Evolutionary conservation across 2,888 invertebrate genomes (phyloP).

Genomic region (Epinotia ramella): DNA sequence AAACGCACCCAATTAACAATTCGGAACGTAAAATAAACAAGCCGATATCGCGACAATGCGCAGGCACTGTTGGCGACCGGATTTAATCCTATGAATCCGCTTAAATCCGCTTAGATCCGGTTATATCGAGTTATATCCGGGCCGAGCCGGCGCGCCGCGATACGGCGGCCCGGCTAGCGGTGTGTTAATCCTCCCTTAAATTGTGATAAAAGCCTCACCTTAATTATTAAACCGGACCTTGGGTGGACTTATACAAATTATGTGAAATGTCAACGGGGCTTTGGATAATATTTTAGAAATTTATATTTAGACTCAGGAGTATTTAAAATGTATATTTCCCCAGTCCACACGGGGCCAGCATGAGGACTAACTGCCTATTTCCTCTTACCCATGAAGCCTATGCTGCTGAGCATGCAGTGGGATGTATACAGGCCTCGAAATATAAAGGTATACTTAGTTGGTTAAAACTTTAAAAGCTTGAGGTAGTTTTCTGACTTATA

Average conservation of each 20-base stretch:
- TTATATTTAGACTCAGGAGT: not conserved
- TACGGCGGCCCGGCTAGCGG: slow-evolving; percentile 65
- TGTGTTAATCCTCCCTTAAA: slow-evolving; percentile 83
- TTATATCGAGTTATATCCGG: slow-evolving; percentile 59
- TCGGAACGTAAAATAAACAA: slow-evolving; percentile 79
- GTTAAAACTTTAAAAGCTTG: too few relatives aligned
- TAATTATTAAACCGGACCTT: slow-evolving; percentile 63
- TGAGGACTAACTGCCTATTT: too few relatives aligned
- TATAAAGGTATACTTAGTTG: too few relatives aligned
- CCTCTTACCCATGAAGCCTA: too few relatives aligned
- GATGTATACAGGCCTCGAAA: too few relatives aligned
- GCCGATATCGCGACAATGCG: slow-evolving; percentile 76
- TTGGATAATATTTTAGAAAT: not conserved
- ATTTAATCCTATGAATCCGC: slow-evolving; percentile 73
- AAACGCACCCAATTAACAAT: slow-evolving; percentile 68
- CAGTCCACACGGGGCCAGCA: too few relatives aligned
- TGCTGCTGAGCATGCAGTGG: too few relatives aligned
- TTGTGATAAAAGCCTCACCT: slow-evolving; percentile 80
- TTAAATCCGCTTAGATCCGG: slow-evolving; percentile 54
- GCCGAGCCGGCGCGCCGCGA: slow-evolving; percentile 63
- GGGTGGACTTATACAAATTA: slow-evolving; percentile 30
- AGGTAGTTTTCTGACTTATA: too few relatives aligned
- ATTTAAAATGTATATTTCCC: too few relatives aligned
- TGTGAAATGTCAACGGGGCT: slow-evolving; percentile 14
- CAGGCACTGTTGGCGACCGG: slow-evolving; percentile 63